Percentiles rank a stretch among this genome's conserved stretches.
Evolutionary conservation across 2,888 invertebrate genomes (phyloP).

Genomic region (Rhamnusium bicolor): DNA sequence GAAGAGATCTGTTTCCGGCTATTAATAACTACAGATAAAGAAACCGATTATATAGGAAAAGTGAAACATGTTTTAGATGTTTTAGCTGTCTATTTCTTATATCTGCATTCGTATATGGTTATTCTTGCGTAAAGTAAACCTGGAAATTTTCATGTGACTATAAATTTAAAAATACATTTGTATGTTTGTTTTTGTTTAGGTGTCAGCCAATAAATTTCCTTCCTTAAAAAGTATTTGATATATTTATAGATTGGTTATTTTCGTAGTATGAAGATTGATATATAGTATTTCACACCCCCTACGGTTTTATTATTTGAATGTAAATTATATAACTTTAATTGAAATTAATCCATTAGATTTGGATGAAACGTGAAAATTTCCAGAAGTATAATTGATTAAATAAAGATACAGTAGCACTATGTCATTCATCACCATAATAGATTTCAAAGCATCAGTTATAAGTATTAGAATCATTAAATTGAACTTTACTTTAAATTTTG

Average conservation of each 20-base stretch:
- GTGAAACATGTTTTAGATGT: neutral
- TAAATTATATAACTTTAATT: neutral
- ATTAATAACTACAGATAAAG: neutral
- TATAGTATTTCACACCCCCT: neutral
- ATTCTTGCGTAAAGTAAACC: conserved; percentile 10
- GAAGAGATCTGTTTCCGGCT: neutral
- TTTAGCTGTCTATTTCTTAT: neutral
- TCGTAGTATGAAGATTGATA: conserved; percentile 17
- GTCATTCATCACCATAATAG: neutral
- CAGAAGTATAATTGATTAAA: neutral
- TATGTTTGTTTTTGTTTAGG: neutral
- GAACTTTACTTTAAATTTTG: neutral
- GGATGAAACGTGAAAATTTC: conserved; percentile 12
- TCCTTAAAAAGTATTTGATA: conserved; percentile 22
- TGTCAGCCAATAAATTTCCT: conserved; percentile 23
- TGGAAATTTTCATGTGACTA: conserved; percentile 22
- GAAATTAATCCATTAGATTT: neutral
- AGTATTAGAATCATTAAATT: neutral
- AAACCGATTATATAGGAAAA: neutral
- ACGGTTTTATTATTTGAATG: conserved; percentile 5
- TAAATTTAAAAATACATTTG: conserved; percentile 23
- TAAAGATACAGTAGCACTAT: conserved; percentile 4
- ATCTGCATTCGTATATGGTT: conserved; percentile 2
- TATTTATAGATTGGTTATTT: conserved; percentile 13
- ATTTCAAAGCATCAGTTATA: neutral